Evolutionary conservation across 2,113 vertebrate genomes (phyloP), one percentile per base, ranked within the genome.

Genomic region (Mola mola): DNA sequence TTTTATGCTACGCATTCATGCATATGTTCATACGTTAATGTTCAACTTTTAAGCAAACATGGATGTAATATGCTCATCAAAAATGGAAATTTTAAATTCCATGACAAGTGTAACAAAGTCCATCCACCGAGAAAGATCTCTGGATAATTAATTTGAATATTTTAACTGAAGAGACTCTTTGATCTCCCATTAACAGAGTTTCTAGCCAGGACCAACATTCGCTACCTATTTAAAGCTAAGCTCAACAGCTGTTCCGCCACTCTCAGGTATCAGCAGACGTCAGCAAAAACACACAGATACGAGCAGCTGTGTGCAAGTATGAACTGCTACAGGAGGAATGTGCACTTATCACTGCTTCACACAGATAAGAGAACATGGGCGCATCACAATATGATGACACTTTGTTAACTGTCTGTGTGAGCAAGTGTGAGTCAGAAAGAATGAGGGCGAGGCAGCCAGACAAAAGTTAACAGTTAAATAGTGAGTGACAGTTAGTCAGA

Each of bases 301-400:
- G 26, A 25, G 22, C 42, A 29, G 25, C 17, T 49, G 58, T 42
- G 24, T 41, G 55, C 28, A 6, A 40, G 1, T 15, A 40, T 63
- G 56, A 86, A 56, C 47, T 38, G 36, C 47, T 13, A 4, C 0
- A 6, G 12, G 19, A 67, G 63, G 77, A 83, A 78, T 75, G 67
- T 11, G 22, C 4, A 21, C 44, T 65, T 64, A 36, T 59, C 59
- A 70, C 46, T 2, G 12, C 58, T 77, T 72, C 29, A 50, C 52
- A 16, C 64, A 4, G 77, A 84, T 84, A 84, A 79, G 69, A 34
- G 33, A 33, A 52, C 67, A 65, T 31, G 26, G 78, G 69, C 78
- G 60, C 79, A 72, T 49, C 56, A 66, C 53, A 70, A 79, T 77
- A 80, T 44, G 74, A 82, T 75, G 82, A 76, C 73, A 70, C 80